Evolutionary conservation across 2,113 vertebrate genomes (phyloP), one percentile per base, ranked within the genome.

Genomic region (Brachyhypopomus gauderio): DNA sequence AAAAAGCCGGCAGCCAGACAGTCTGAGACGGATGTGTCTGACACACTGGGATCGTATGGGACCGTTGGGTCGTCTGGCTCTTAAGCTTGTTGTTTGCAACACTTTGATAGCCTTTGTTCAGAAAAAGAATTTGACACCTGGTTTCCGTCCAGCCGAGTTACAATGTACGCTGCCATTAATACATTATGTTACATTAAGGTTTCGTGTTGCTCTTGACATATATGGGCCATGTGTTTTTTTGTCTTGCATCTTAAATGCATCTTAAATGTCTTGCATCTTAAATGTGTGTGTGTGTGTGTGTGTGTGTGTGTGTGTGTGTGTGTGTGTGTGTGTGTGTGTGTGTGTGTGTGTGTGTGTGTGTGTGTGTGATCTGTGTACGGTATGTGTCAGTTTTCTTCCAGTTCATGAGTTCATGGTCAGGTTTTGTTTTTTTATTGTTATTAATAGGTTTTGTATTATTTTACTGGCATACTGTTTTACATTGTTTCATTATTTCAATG

Each of bases 71-170:
- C 12, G 19, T 76, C 45, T 3, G 48, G 38, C 12, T 64, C 25
- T 62, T 60, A 55, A 58, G 41, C 55, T 45, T 25, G 23, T 22
- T 45, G 79, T 81, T 77, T 69, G 62, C 69, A 62, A 20, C 25
- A 36, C 25, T 60, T 48, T 23, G 25, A 62, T 27, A 17, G 17
- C n/a, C 22, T 30, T 45, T 22, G 48, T 75, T 78, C 27, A 55
- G 12, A 11, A n/a, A 74, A n/a, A 56, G 36, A 60, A 72, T 16
- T 64, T 45, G 56, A n/a, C 74, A 84, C 70, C 79, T 78, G 62
- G 52, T 74, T 67, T 81, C 69, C 36, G 48, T 81, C 58, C 30
- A 72, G n/a, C 5, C 11, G 59, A 64, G 20, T 23, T 69, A 2
- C 48, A 75, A 30, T 19, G 27, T 52, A 63, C 48, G 8, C 22